phyloP scores from a whole-genome alignment of 1,140 invertebrate species.

The Bactericera cockerelli region DNA sequence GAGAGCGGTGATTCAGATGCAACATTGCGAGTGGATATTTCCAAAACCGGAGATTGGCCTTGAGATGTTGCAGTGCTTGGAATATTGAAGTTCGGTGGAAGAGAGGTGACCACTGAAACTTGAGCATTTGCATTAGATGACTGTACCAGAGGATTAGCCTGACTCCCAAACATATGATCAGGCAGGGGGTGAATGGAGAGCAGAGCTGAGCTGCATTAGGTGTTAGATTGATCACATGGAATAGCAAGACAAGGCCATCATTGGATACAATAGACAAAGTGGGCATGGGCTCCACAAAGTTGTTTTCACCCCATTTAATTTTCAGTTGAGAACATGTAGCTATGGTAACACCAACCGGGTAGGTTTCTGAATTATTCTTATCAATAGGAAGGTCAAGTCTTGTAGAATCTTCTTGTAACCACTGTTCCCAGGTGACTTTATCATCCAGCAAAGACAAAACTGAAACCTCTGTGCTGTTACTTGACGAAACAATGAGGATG shows the following conservation, averaged over 20 bases:
- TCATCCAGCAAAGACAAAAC: constrained; percentile 39
- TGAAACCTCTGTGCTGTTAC: constrained; percentile 58
- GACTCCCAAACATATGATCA: neutral
- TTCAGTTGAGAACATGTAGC: constrained; percentile 44
- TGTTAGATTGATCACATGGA: constrained; percentile 33
- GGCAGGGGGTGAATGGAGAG: neutral
- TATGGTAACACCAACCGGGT: constrained; percentile 48
- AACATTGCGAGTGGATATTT: neutral
- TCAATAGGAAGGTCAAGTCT: constrained; percentile 56
- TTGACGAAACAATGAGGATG: constrained; percentile 51
- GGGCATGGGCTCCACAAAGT: constrained; percentile 42
- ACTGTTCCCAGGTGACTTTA: constrained; percentile 48
- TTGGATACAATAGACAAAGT: constrained; percentile 49
- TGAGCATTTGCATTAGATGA: neutral
- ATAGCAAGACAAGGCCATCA: constrained; percentile 50
- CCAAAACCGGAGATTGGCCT: neutral
- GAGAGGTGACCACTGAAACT: too few relatives aligned
- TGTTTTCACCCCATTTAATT: constrained; percentile 45
- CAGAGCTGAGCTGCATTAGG: neutral
- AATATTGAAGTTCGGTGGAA: too few relatives aligned
- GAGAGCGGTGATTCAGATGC: neutral
- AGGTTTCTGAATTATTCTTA: constrained; percentile 47
- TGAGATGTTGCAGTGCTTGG: neutral
- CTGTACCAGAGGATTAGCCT: neutral
- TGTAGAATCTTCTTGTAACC: constrained; percentile 52